Evolutionary conservation across 2,797 vertebrate species (phyloP), one percentile per base, ranked within the genome.

Genomic region (Taenioides sp.): DNA sequence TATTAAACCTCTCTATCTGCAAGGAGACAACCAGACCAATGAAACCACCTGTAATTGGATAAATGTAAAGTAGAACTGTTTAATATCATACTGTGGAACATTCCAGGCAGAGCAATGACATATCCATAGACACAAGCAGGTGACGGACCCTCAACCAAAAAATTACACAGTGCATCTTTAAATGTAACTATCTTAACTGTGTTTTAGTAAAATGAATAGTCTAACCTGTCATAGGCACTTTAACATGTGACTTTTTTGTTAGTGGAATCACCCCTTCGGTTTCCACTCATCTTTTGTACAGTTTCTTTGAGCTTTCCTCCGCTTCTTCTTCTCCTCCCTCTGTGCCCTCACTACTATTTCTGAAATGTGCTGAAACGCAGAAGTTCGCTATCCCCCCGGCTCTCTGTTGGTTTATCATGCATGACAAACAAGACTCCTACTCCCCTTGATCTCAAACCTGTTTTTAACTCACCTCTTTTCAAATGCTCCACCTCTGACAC

Each of bases 391-490:
- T 14, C 27, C 63, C 70, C 28, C 28, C 47, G 60, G 70, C 60
- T 50, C 37, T 16, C 66, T 66, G 72, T 81, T 74, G n/a, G 69
- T 80, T 85, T 70, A 76, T 80, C 60, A 69, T 37, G 64, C 85
- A 73, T 76, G 80, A 77, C 72, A 79, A 78, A 71, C 70, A 61
- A 7, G 65, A 4, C 64, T 73, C 67, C 28, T 59, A 16, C 34
- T 10, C 54, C 69, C 18, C 28, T 40, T 40, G 50, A 57, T 62
- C 54, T 70, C 28, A 70, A 73, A 80, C 73, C 70, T 62, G 43
- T 62, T 74, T 65, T 71, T 61, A 49, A 62, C 54, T 64, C 20
- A 49, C 63, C 57, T 70, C 47, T 31, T 59, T 61, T 11, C 40
- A 55, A 59, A 65, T 50, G 65, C 14, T 59, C 43, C 55, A 5